Conservation (phyloP, 2,888 invertebrate genomes). For the Acanthosepion esculentum region DNA sequence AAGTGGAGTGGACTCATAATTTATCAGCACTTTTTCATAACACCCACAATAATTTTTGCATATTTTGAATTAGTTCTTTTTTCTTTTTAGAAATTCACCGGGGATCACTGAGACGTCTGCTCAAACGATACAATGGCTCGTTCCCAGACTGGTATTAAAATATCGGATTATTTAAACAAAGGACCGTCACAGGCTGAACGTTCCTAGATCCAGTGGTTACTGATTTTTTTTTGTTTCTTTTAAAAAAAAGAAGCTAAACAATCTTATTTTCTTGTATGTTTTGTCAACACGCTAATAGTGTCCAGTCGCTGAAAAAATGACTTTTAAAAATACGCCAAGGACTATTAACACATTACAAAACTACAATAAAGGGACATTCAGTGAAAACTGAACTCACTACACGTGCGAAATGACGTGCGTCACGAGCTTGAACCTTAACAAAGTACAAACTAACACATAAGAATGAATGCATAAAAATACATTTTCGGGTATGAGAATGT, state of each 20-base stretch:
- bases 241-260: not conserved
- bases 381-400: not conserved
- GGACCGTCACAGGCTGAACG: not conserved
- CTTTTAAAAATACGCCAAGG: not conserved
- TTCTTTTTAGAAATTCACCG: constrained; percentile 38
- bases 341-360: not conserved
- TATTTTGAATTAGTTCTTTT: not conserved
- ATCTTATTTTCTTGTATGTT: not conserved
- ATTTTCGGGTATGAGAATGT: no score
- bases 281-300: not conserved
- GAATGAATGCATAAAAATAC: no score
- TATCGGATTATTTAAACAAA: not conserved
- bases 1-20: no score
- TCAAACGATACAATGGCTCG: not conserved
- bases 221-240: not conserved
- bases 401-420: not conserved
- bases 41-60: not conserved
- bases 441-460: not conserved
- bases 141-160: constrained; percentile 44
- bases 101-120: constrained; percentile 11
- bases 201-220: not conserved
- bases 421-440: not conserved
- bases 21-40: no score
- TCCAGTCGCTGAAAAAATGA: not conserved
- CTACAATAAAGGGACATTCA: no score